These are phyloP conservation scores for Philotrypesis tridentata DNA, from an alignment of 1,140 invertebrate genomes.

Conservation along the genomic window DNA sequence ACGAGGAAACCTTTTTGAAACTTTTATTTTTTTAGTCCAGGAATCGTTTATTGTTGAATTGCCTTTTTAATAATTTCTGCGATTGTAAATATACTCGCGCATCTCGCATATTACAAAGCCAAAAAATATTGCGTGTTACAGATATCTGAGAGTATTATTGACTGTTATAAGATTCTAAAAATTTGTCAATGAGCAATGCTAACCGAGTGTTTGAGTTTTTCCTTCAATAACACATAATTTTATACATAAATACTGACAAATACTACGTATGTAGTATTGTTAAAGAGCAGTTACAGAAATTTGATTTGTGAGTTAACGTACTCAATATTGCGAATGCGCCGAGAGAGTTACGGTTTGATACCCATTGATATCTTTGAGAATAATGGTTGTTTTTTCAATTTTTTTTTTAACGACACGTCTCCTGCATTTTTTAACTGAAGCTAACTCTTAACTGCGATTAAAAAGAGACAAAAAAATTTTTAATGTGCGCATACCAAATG, in stretches of 20 bases:
- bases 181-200: conserved; percentile 39
- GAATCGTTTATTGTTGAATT: neutral
- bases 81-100: conserved; percentile 48
- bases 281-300: conserved; percentile 27
- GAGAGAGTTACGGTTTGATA: conserved; percentile 45
- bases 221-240: conserved; percentile 31
- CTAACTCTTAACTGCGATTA: conserved; percentile 20
- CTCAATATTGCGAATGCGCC: conserved; percentile 49
- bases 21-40: conserved; percentile 9
- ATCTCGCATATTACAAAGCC: conserved; percentile 40
- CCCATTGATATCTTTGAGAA: conserved; percentile 16
- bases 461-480: conserved; percentile 10
- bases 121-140: conserved; percentile 68
- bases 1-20: neutral
- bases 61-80: conserved; percentile 9
- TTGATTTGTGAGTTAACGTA: conserved; percentile 36
- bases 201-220: conserved; percentile 29
- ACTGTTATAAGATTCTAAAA: conserved; percentile 66
- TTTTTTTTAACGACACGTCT: conserved; percentile 43
- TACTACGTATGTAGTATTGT: conserved; percentile 29
- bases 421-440: conserved; percentile 22
- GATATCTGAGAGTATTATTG: conserved; percentile 65
- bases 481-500: conserved; percentile 18
- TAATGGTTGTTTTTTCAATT: conserved; percentile 26
- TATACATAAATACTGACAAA: conserved; percentile 34